phyloP scores from a whole-genome alignment of 2,888 invertebrate genomes.

The Agapostemon virescens region DNA sequence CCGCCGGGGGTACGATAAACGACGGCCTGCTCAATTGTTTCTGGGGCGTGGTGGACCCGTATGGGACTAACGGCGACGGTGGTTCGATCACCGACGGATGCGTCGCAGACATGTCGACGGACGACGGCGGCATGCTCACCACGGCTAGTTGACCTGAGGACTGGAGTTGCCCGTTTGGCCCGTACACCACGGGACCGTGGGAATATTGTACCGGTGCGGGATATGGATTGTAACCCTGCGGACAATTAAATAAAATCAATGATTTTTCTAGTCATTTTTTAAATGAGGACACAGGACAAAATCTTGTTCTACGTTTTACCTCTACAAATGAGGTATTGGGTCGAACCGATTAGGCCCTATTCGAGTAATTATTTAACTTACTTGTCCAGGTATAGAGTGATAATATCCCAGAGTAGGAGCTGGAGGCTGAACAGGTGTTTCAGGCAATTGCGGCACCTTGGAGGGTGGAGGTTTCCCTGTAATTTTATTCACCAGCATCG shows the following conservation, averaged over 20 bases:
- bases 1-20: constrained; percentile 88
- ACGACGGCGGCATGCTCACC: constrained; percentile 37
- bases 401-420: constrained; percentile 72
- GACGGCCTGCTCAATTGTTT: constrained; percentile 80
- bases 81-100: constrained; percentile 52
- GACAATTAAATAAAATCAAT: not conserved
- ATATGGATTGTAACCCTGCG: constrained; percentile 70
- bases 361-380: constrained; percentile 47
- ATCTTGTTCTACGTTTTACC: no score
- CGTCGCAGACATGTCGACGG: constrained; percentile 44
- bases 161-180: constrained; percentile 73
- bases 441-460: constrained; percentile 67
- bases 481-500: constrained; percentile 92
- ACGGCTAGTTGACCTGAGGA: constrained; percentile 58
- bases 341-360: no score
- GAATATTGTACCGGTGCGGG: constrained; percentile 78
- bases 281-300: no score
- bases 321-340: no score
- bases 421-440: constrained; percentile 67
- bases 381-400: constrained; percentile 71
- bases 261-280: not conserved
- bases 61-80: constrained; percentile 74
- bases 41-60: constrained; percentile 74
- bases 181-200: constrained; percentile 78
- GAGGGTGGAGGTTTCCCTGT: constrained; percentile 83